Conservation (phyloP, 2,113 vertebrate genomes). For the Butastur rufipennis region DNA sequence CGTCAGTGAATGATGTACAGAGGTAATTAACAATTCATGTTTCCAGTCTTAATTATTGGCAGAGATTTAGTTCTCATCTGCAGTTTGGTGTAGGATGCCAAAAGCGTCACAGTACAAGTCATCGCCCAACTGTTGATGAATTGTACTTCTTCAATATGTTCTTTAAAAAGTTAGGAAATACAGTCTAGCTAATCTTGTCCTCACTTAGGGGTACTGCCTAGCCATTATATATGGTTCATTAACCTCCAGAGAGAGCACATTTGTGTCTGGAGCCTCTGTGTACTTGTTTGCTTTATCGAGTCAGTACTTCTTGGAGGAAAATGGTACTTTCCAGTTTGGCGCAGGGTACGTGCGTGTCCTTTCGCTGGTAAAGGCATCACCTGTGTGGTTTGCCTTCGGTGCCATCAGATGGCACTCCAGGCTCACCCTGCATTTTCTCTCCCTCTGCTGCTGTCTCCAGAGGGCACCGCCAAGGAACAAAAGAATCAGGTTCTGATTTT, state of each 20-base stretch:
- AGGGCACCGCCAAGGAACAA: neutral
- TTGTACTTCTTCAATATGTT: neutral
- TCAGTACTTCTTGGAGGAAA: neutral
- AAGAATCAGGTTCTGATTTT: neutral
- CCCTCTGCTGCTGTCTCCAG: neutral
- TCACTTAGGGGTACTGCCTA: rapidly evolving
- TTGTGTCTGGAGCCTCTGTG: neutral
- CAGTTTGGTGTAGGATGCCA: neutral
- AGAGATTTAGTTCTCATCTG: neutral
- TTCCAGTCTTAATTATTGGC: neutral
- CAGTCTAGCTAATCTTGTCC: rapidly evolving
- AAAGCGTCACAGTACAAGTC: neutral
- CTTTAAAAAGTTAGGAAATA: neutral
- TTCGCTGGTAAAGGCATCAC: rapidly evolving
- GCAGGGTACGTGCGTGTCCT: neutral
- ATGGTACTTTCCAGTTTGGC: neutral
- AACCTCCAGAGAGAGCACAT: neutral
- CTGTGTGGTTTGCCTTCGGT: neutral
- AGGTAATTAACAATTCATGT: neutral
- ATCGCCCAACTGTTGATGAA: neutral
- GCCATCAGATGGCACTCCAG: constrained; percentile 41
- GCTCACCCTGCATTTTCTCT: neutral
- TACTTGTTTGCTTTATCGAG: rapidly evolving
- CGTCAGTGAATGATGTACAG: neutral
- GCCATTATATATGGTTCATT: rapidly evolving